phyloP scores from a whole-genome alignment of 64 coral and sea anemone species.

The Catalaphyllia jardinei region DNA sequence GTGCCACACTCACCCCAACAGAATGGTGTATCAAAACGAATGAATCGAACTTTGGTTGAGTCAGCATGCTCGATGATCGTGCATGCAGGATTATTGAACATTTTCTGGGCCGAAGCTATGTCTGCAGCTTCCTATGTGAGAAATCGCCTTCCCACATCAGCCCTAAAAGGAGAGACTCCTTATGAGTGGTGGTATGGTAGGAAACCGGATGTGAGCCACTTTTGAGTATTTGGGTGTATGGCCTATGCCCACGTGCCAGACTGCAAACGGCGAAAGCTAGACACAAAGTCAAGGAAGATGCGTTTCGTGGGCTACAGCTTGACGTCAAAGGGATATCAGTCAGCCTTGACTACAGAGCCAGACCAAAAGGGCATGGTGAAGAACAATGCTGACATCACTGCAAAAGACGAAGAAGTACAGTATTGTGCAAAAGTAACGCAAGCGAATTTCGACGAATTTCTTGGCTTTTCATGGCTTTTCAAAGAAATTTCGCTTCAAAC shows the following conservation, averaged over 20 bases:
- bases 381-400: not conserved
- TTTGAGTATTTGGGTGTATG: constrained; percentile 65
- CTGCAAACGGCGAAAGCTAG: constrained; percentile 23
- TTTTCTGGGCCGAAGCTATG: constrained; percentile 70
- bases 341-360: not conserved
- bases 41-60: too few species aligned
- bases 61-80: too few species aligned
- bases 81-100: constrained; percentile 14
- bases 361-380: not conserved
- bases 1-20: constrained; percentile 54
- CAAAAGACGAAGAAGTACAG: not conserved
- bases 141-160: constrained; percentile 50
- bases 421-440: too few species aligned
- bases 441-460: too few species aligned
- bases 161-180: constrained; percentile 39
- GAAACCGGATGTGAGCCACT: constrained; percentile 43
- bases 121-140: constrained; percentile 57
- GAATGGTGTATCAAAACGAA: constrained; percentile 25
- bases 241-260: constrained; percentile 51
- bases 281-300: constrained; percentile 52
- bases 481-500: too few species aligned
- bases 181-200: too few species aligned
- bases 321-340: constrained; percentile 25
- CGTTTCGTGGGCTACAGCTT: constrained; percentile 52
- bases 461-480: too few species aligned